These are phyloP conservation scores for Sitta europaea DNA, from an alignment of 2,113 vertebrate species.

Conservation along the genomic window DNA sequence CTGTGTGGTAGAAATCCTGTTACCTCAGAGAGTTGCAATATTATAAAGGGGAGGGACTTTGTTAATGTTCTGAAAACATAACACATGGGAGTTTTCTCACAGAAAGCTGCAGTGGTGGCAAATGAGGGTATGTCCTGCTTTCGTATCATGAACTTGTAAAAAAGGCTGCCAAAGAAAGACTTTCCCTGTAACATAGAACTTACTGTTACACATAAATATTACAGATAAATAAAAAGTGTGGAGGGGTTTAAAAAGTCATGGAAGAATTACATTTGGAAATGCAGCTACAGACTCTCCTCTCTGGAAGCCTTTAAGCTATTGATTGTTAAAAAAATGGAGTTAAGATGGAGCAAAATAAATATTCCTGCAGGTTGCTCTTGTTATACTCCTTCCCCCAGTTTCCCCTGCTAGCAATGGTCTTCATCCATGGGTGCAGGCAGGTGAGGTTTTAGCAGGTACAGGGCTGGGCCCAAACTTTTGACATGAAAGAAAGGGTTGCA, in stretches of 20 bases:
- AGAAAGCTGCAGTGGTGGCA: background rate
- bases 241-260: background rate
- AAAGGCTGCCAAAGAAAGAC: background rate
- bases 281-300: background rate
- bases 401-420: background rate
- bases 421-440: background rate
- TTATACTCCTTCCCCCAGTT: background rate
- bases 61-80: background rate
- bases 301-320: background rate
- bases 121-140: background rate
- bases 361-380: background rate
- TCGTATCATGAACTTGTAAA: background rate
- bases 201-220: background rate
- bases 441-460: background rate
- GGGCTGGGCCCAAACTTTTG: background rate
- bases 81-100: background rate
- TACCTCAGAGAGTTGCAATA: fast-evolving
- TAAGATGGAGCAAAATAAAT: background rate
- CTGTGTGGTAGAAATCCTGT: background rate
- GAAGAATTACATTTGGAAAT: background rate
- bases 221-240: background rate
- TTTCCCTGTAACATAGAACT: background rate
- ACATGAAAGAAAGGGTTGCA: background rate
- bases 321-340: background rate
- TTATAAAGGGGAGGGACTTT: background rate